Base-by-base conservation (phyloP, 1,140 invertebrate genomes). In the Drosophila setifemur region DNA sequence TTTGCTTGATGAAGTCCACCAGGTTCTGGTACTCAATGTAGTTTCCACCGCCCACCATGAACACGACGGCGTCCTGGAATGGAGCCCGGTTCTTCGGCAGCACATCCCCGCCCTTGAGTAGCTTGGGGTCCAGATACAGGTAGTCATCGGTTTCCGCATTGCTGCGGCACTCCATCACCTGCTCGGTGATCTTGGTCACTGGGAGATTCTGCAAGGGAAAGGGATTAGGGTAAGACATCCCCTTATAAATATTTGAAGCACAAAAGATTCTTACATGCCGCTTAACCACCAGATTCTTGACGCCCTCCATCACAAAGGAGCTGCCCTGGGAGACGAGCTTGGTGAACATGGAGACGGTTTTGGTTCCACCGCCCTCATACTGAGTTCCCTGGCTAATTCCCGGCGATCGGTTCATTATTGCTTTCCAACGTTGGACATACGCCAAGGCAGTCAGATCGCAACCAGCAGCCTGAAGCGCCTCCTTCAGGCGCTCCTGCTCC, bases 21-120 rank as follows among this genome's bases (percentile, higher is more conserved):
- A 99, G 92, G 93, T 99, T 99, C 91, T 99, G 98, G 91, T 99
- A 99, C 91, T 99, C 98, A 77, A 99, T 99, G 89, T 99, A 99
- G 92, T 99, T 99, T 23, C 98, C 98, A 55, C 98, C 98, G 45
- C 98, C 98, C 21, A 99, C 96, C 44, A 99, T 93, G 91, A 99
- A 99, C 5, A 99, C 98, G 73, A 99, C 95, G 8, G 97, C 96
- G 89, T 98, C 97, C 89, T 96, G 94, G 90, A 96, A 96, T 79
- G 93, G 93, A 47, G 94, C 92, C 57, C 93, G 91, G 89, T 93
- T 94, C 87, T 93, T 93, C 33, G 94, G 93, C 63, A 92, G 90
- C 47, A 92, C 91, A 67, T 97, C 96, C 4, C 93, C 91, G 33
- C 93, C 92, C 77, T 97, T 94, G 33, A 98, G 89, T 43, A 98